Conservation (phyloP, 1,140 invertebrate genomes). For the Trichomalopsis sarcophagae region DNA sequence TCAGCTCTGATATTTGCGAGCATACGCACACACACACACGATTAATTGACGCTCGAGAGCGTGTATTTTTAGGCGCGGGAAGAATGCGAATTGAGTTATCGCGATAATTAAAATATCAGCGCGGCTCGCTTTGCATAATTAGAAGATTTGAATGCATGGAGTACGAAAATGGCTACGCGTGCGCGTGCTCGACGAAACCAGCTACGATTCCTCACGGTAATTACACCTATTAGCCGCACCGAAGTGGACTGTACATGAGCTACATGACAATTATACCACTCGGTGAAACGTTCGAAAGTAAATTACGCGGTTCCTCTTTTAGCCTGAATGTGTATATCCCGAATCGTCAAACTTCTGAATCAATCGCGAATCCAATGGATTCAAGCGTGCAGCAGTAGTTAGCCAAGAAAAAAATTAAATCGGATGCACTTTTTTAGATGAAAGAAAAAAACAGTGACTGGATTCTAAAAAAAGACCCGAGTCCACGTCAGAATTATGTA, state of each 20-base stretch:
- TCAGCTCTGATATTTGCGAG: not conserved
- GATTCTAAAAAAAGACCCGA: not conserved
- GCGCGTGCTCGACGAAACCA: not conserved
- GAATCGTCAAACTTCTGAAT: not conserved
- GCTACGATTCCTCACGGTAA: not conserved
- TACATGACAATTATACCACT: not conserved
- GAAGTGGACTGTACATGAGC: not conserved
- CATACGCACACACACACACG: not conserved
- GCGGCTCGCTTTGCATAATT: slow-evolving; percentile 17
- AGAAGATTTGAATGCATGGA: slow-evolving; percentile 23
- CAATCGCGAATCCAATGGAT: no score
- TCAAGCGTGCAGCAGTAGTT: no score
- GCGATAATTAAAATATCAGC: slow-evolving; percentile 36
- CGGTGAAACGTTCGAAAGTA: not conserved
- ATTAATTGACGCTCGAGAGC: not conserved
- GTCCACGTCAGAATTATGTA: not conserved
- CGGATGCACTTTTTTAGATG: no score
- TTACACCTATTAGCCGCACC: not conserved
- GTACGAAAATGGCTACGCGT: slow-evolving; percentile 9
- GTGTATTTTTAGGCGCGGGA: slow-evolving; percentile 1
- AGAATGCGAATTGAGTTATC: slow-evolving; percentile 37
- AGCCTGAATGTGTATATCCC: not conserved
- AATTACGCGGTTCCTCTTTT: not conserved
- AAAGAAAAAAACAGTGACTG: no score
- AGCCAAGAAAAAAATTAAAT: no score